phyloP scores from a whole-genome alignment of 2,888 invertebrate species.

The Melanargia galathea region DNA sequence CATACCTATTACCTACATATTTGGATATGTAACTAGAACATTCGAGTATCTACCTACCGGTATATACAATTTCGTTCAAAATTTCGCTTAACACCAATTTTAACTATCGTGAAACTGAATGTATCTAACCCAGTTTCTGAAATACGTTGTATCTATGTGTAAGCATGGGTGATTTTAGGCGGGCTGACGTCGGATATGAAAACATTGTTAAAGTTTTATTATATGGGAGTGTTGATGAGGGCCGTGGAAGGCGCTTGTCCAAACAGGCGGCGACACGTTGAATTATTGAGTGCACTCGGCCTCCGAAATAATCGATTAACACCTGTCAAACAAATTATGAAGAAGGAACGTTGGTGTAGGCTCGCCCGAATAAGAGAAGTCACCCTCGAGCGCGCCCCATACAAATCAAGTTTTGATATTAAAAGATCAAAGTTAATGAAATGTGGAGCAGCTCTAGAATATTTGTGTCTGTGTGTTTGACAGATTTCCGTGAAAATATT shows the following conservation, averaged over 20 bases:
- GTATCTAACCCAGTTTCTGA: slow-evolving; percentile 64
- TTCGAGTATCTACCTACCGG: neutral
- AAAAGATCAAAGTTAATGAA: too few species aligned
- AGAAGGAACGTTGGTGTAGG: slow-evolving; percentile 34
- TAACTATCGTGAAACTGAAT: slow-evolving; percentile 54
- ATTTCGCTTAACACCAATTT: slow-evolving; percentile 50
- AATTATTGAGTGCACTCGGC: slow-evolving; percentile 73
- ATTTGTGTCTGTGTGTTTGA: too few species aligned
- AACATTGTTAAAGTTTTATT: slow-evolving; percentile 81
- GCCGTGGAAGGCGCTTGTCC: slow-evolving; percentile 76
- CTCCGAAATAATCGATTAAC: slow-evolving; percentile 76
- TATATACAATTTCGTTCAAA: slow-evolving; percentile 23
- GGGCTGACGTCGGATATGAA: slow-evolving; percentile 71
- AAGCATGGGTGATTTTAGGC: slow-evolving; percentile 57
- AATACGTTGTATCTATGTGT: slow-evolving; percentile 60
- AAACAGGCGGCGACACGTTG: slow-evolving; percentile 71
- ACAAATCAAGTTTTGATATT: too few species aligned
- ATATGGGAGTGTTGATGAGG: slow-evolving; percentile 76
- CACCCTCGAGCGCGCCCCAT: too few species aligned
- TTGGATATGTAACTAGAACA: neutral
- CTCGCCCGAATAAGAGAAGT: too few species aligned
- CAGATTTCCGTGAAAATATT: too few species aligned
- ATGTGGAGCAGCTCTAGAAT: too few species aligned
- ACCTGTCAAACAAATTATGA: slow-evolving; percentile 60
- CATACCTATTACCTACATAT: neutral